Conservation (phyloP, 2,113 vertebrate species). For the Acanthochromis polyacanthus region DNA sequence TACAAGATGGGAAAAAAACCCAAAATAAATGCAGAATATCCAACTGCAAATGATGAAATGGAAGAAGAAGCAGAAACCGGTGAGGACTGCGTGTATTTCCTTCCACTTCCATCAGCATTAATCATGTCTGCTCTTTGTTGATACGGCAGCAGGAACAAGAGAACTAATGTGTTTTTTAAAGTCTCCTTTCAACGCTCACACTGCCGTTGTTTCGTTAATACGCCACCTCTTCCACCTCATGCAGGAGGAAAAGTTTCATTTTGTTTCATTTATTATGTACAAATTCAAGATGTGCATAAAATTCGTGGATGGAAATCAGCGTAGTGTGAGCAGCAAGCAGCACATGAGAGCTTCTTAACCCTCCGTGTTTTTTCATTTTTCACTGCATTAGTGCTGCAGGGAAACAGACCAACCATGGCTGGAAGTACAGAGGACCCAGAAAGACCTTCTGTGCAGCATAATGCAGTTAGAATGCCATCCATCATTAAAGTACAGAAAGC, state of each 20-base stretch:
- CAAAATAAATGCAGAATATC: neutral
- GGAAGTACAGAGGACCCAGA: no score
- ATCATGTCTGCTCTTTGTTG: conserved; percentile 30
- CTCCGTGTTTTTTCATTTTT: no score
- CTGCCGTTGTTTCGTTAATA: conserved; percentile 30
- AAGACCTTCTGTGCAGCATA: no score
- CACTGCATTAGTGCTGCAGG: no score
- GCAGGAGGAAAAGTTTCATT: conserved; percentile 57
- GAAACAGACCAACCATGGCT: no score
- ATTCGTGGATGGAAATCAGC: conserved; percentile 15
- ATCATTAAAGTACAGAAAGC: no score
- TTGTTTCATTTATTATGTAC: conserved; percentile 50
- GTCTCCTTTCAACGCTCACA: conserved; percentile 26
- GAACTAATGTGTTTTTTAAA: neutral
- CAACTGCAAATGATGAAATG: conserved; percentile 1
- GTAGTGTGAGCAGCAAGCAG: conserved; percentile 30
- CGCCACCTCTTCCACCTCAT: conserved; percentile 46
- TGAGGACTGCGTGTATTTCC: conserved; percentile 27
- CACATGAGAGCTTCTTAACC: conserved; percentile 1
- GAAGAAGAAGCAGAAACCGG: conserved; percentile 2
- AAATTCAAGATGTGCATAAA: conserved; percentile 53
- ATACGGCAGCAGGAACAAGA: conserved; percentile 26
- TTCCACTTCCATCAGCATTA: conserved; percentile 15
- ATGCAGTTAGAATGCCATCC: no score
- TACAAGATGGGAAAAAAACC: neutral